Evolutionary conservation across 2,113 vertebrate genomes (phyloP).

Genomic region (Zosterops japonicus): DNA sequence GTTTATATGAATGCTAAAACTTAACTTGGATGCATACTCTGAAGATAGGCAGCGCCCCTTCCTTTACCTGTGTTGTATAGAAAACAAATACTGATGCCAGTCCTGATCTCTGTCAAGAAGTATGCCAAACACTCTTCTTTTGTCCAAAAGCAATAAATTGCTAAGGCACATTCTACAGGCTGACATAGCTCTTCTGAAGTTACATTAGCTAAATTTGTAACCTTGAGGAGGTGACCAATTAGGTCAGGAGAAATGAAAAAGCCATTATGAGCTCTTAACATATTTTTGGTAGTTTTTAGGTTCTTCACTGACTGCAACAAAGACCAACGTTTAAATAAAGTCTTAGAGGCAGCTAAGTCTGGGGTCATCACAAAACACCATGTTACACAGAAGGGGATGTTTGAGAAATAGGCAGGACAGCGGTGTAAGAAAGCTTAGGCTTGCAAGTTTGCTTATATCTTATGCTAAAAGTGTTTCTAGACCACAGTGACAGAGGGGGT

Average conservation of each 20-base stretch:
- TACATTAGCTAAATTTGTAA: neutral
- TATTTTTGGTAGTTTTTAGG: neutral
- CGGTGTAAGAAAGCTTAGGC: neutral
- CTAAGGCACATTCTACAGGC: neutral
- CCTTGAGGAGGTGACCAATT: neutral
- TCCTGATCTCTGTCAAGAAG: neutral
- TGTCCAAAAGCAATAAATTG: neutral
- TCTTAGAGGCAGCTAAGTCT: neutral
- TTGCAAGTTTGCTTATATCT: neutral
- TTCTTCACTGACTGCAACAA: neutral
- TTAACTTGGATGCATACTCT: neutral
- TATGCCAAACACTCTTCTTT: neutral
- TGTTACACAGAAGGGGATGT: neutral
- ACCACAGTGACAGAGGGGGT: rapidly evolving
- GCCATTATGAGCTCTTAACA: neutral
- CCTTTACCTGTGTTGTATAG: neutral
- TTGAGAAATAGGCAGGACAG: neutral
- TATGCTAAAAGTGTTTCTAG: neutral
- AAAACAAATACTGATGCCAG: neutral
- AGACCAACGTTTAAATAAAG: neutral
- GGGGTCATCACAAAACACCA: neutral
- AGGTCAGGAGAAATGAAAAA: neutral
- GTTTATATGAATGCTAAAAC: neutral
- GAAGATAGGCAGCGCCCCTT: neutral
- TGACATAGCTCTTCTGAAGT: neutral